These are phyloP conservation scores for Umimayanthus chanpuru DNA, from an alignment of 92 coral and sea anemone genomes.

Conservation along the genomic window DNA sequence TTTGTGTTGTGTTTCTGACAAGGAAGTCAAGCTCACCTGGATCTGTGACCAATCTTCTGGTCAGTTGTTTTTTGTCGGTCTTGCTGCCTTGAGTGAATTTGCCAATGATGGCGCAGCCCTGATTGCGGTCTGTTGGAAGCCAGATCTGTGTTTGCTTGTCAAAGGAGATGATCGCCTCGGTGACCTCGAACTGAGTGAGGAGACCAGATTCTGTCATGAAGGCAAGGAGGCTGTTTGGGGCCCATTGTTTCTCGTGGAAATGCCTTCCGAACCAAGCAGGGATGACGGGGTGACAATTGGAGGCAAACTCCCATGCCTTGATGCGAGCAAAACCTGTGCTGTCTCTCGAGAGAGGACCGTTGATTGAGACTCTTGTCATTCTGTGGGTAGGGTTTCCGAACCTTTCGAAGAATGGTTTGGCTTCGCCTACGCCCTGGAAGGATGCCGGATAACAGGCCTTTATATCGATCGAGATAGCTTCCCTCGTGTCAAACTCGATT, in stretches of 20 bases:
- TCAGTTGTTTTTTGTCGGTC: too few species aligned
- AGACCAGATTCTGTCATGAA: slow-evolving; percentile 3
- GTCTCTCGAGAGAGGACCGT: background rate
- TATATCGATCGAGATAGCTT: too few species aligned
- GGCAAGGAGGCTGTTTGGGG: background rate
- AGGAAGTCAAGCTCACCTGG: too few species aligned
- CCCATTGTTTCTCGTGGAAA: background rate
- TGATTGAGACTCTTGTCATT: too few species aligned
- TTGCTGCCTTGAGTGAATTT: too few species aligned
- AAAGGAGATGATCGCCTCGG: slow-evolving; percentile 10
- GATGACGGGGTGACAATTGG: slow-evolving; percentile 10
- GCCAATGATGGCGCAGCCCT: background rate
- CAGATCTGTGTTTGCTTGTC: slow-evolving; percentile 42
- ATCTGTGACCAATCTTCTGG: too few species aligned
- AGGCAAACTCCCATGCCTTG: background rate
- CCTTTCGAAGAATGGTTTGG: too few species aligned
- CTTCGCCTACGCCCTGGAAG: too few species aligned
- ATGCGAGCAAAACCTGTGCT: slow-evolving; percentile 1
- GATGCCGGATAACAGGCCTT: too few species aligned
- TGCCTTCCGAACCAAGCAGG: slow-evolving; percentile 29
- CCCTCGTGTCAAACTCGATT: too few species aligned
- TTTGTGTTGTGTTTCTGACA: too few species aligned
- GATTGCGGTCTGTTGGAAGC: slow-evolving; percentile 10
- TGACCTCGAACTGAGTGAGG: background rate
- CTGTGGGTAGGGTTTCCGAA: too few species aligned